phyloP scores from a whole-genome alignment of 2,797 vertebrate species.

The Gymnothorax reevesii region DNA sequence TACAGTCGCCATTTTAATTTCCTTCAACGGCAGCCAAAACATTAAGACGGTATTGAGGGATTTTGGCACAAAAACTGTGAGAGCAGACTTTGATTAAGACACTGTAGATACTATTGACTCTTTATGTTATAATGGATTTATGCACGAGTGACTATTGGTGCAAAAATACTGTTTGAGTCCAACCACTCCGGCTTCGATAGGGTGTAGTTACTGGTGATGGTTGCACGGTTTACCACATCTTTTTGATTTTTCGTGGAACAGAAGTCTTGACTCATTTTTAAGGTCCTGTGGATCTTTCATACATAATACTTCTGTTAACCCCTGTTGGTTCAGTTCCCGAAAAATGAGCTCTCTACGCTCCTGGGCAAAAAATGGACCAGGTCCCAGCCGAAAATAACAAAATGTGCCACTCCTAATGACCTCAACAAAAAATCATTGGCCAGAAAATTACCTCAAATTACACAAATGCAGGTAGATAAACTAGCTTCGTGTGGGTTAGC shows the following conservation, averaged over 20 bases:
- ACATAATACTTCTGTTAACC: not conserved
- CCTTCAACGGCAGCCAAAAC: too few species aligned
- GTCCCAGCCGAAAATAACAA: too few species aligned
- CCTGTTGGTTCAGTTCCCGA: not conserved
- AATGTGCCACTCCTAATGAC: too few species aligned
- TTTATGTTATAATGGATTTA: not conserved
- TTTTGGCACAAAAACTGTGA: too few species aligned
- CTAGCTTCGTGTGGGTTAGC: too few species aligned
- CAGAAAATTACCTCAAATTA: too few species aligned
- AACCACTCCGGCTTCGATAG: not conserved
- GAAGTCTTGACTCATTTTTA: not conserved
- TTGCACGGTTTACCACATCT: not conserved
- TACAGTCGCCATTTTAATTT: too few species aligned
- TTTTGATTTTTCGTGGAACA: not conserved
- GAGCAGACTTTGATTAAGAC: too few species aligned
- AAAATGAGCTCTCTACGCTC: not conserved
- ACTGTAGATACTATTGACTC: not conserved
- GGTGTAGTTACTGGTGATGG: not conserved
- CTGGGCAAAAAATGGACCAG: too few species aligned
- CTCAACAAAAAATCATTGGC: too few species aligned
- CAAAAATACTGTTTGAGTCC: not conserved
- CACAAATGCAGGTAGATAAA: too few species aligned
- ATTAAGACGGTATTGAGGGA: too few species aligned
- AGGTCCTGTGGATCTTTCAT: not conserved
- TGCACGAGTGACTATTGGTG: not conserved